phyloP scores from a whole-genome alignment of 2,888 invertebrate genomes.

The Agrypnus murinus region DNA sequence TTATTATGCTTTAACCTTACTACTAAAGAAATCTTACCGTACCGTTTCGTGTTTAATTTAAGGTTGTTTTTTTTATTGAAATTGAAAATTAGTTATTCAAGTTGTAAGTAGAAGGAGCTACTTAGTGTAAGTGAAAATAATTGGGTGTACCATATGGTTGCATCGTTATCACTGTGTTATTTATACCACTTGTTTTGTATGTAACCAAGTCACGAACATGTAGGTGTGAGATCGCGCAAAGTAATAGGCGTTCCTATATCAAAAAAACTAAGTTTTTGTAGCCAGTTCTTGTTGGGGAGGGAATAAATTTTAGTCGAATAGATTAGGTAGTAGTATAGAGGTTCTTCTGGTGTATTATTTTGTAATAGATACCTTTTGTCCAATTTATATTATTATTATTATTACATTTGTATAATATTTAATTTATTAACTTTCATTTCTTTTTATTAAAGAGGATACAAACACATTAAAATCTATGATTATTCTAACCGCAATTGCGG shows the following conservation, averaged over 20 bases:
- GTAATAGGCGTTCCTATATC: slow-evolving; percentile 11
- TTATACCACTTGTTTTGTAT: slow-evolving; percentile 31
- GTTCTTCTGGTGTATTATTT: not conserved
- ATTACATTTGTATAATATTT: no score
- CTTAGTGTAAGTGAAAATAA: slow-evolving; percentile 20
- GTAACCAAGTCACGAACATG: slow-evolving; percentile 37
- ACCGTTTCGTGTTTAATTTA: no score
- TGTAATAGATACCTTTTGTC: not conserved
- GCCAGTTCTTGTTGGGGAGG: slow-evolving; percentile 9
- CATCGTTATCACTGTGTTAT: slow-evolving; percentile 35
- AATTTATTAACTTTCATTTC: no score
- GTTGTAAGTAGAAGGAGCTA: no score
- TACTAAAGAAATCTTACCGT: no score
- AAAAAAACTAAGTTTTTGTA: slow-evolving; percentile 14
- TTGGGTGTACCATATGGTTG: slow-evolving; percentile 35
- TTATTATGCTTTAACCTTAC: no score
- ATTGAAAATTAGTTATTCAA: no score
- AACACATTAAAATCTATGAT: no score
- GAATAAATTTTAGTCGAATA: slow-evolving; percentile 11
- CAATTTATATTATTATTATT: no score
- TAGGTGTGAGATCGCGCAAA: slow-evolving; percentile 39
- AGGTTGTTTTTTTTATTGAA: no score
- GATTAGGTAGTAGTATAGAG: not conserved
- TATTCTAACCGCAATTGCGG: no score
- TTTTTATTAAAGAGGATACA: no score